phyloP scores from a whole-genome alignment of 2,888 invertebrate genomes.

The Caenorhabditis sulstoni region DNA sequence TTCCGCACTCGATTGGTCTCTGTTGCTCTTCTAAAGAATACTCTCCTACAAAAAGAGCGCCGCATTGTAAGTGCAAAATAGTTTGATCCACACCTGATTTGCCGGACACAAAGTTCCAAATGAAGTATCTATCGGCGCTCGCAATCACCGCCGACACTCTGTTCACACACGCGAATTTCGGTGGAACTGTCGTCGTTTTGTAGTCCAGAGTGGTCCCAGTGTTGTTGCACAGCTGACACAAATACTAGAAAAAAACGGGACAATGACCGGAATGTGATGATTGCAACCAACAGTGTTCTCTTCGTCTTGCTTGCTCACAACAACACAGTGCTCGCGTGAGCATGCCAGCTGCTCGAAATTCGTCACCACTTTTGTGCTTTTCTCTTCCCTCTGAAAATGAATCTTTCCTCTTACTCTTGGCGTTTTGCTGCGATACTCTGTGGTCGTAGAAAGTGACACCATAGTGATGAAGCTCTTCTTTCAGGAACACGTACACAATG shows the following conservation, averaged over 20 bases:
- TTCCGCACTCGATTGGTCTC: constrained; percentile 33
- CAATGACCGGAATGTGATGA: neutral
- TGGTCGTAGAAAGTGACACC: constrained; percentile 96
- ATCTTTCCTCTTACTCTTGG: neutral
- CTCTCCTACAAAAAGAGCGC: constrained; percentile 25
- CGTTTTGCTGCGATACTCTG: constrained; percentile 84
- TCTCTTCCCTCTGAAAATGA: constrained; percentile 81
- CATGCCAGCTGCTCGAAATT: constrained; percentile 84
- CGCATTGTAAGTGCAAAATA: neutral
- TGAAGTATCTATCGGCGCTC: constrained; percentile 85
- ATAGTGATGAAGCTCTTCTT: constrained; percentile 85
- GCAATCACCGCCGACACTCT: constrained; percentile 89
- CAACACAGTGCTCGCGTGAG: constrained; percentile 88
- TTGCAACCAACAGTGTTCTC: neutral
- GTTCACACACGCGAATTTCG: constrained; percentile 87
- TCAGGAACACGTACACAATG: constrained; percentile 88
- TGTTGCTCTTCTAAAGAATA: constrained; percentile 53
- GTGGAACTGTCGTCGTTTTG: constrained; percentile 85
- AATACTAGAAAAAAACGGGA: constrained; percentile 83
- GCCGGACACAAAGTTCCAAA: constrained; percentile 70
- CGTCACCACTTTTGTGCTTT: constrained; percentile 84
- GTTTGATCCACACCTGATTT: constrained; percentile 30
- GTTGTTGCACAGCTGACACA: constrained; percentile 88
- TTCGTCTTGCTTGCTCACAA: constrained; percentile 83
- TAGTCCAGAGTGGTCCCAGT: constrained; percentile 91